phyloP scores from a whole-genome alignment of 2,113 vertebrate genomes.

The Pseudopipra pipra region DNA sequence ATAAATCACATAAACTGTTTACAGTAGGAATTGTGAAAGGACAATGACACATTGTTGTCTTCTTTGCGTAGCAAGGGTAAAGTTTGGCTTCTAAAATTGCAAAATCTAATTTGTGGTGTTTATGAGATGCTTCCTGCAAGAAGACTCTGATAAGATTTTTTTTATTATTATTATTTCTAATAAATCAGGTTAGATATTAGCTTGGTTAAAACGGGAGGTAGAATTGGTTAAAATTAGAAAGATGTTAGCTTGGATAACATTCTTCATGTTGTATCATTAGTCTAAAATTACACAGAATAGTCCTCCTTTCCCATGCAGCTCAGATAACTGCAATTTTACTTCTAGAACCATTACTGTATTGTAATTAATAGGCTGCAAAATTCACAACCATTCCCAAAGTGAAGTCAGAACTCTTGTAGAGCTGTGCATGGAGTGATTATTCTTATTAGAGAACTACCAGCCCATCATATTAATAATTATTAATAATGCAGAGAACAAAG shows the following conservation, averaged over 20 bases:
- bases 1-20: slow-evolving; percentile 69
- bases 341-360: background rate
- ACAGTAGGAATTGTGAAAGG: slow-evolving; percentile 50
- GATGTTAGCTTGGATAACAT: background rate
- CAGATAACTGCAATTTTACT: background rate
- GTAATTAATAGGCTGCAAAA: background rate
- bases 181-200: slow-evolving; percentile 24
- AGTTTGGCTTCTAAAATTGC: background rate
- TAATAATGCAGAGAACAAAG: slow-evolving; percentile 4
- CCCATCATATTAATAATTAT: background rate
- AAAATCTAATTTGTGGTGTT: background rate
- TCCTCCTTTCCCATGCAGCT: background rate
- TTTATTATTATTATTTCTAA: background rate
- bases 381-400: background rate
- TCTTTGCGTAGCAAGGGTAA: background rate
- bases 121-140: slow-evolving; percentile 30
- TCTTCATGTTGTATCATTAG: background rate
- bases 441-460: background rate
- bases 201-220: slow-evolving; percentile 13
- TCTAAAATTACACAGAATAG: slow-evolving; percentile 4
- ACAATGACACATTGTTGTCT: slow-evolving; percentile 34
- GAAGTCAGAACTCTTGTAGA: background rate
- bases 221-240: slow-evolving; percentile 29
- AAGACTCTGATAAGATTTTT: background rate
- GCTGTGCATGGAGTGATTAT: background rate